Percentiles rank a stretch among this genome's conserved stretches.
Evolutionary conservation across 2,888 invertebrate genomes (phyloP).

Genomic region (Perithous albicinctus): DNA sequence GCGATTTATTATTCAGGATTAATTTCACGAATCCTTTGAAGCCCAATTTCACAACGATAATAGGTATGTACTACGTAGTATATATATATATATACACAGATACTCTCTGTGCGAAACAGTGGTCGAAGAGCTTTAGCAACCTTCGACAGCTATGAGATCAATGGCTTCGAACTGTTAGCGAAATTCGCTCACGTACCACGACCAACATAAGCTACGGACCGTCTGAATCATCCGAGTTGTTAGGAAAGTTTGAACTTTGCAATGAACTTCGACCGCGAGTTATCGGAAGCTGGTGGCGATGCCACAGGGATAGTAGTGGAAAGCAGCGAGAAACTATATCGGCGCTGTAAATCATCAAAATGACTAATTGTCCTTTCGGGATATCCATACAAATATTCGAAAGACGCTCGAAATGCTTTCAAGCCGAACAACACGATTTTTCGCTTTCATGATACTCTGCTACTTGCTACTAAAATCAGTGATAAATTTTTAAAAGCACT

Average conservation of each 20-base stretch:
- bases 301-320: slow-evolving; percentile 51
- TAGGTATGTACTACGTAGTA: slow-evolving; percentile 1
- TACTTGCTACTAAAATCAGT: too few species aligned
- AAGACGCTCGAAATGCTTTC: too few species aligned
- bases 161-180: slow-evolving; percentile 56
- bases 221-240: slow-evolving; percentile 62
- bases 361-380: slow-evolving; percentile 52
- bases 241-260: slow-evolving; percentile 62
- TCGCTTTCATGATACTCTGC: too few species aligned
- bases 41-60: background rate
- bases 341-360: slow-evolving; percentile 14
- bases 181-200: slow-evolving; percentile 50
- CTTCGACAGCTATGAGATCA: slow-evolving; percentile 57
- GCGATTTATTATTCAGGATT: slow-evolving; percentile 16
- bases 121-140: slow-evolving; percentile 39
- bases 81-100: background rate
- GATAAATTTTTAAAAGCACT: too few species aligned
- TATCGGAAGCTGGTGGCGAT: slow-evolving; percentile 52
- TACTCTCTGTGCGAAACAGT: slow-evolving; percentile 1
- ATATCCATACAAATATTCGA: slow-evolving; percentile 15
- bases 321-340: slow-evolving; percentile 33
- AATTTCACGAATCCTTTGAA: slow-evolving; percentile 24
- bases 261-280: slow-evolving; percentile 62
- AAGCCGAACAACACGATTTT: background rate
- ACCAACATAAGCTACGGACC: slow-evolving; percentile 14